These are phyloP conservation scores for Coboldia fuscipes DNA, from an alignment of 1,140 invertebrate genomes.

Conservation along the genomic window DNA sequence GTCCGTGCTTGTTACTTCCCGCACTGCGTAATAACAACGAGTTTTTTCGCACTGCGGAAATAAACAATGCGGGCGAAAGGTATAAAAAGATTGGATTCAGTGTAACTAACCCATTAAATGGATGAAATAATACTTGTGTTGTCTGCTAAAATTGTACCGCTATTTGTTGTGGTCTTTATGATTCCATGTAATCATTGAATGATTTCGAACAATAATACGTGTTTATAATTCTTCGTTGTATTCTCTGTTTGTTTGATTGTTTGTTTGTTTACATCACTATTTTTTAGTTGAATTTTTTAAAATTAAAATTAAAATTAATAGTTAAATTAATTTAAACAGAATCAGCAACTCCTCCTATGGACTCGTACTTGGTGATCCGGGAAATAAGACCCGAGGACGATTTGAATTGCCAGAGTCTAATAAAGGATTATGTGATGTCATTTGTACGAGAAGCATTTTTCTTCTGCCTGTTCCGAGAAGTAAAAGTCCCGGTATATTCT, in stretches of 20 bases:
- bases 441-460: slow-evolving; percentile 17
- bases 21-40: no score
- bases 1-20: no score
- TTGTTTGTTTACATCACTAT: background rate
- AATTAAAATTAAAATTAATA: background rate
- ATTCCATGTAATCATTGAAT: background rate
- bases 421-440: slow-evolving; percentile 19
- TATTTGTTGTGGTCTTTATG: background rate
- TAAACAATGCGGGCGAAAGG: no score
- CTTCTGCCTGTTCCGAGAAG: slow-evolving; percentile 15
- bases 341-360: slow-evolving; percentile 7
- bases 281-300: background rate
- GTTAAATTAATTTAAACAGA: background rate
- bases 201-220: background rate
- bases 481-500: slow-evolving; percentile 5
- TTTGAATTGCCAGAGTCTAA: slow-evolving; percentile 17
- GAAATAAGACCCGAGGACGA: slow-evolving; percentile 15
- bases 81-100: no score
- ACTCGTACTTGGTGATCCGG: slow-evolving; percentile 19
- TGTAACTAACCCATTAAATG: background rate
- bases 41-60: no score
- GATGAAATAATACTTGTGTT: background rate
- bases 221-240: no score
- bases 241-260: no score
- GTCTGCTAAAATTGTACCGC: background rate